phyloP scores from a whole-genome alignment of 2,113 vertebrate species.

The Mesocricetus auratus region DNA sequence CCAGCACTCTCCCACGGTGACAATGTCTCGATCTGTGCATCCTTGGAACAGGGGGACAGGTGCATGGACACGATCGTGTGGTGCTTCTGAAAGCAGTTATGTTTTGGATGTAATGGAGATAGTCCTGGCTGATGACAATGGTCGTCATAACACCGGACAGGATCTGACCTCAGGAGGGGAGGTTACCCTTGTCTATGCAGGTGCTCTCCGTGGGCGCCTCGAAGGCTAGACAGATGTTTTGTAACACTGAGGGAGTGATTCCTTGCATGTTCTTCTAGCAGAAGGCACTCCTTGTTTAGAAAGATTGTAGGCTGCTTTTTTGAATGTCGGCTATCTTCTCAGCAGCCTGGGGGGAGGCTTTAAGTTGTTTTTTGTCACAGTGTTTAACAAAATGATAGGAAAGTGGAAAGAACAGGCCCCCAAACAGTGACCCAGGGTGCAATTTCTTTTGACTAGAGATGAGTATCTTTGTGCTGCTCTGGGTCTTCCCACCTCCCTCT shows the following conservation, averaged over 20 bases:
- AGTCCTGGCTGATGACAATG: slow-evolving; percentile 96
- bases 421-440: neutral
- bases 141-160: slow-evolving; percentile 97
- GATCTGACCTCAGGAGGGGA: slow-evolving; percentile 95
- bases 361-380: neutral
- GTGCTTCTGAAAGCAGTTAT: slow-evolving; percentile 84
- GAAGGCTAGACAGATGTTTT: slow-evolving; percentile 94
- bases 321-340: neutral
- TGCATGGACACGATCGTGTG: neutral
- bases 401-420: neutral
- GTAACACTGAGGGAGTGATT: slow-evolving; percentile 85
- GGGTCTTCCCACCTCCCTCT: neutral
- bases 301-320: slow-evolving; percentile 98
- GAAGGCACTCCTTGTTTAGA: slow-evolving; percentile 97
- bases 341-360: neutral
- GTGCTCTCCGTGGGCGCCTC: slow-evolving; percentile 97
- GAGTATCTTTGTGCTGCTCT: neutral
- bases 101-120: slow-evolving; percentile 98
- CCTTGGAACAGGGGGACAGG: neutral
- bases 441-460: neutral
- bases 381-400: neutral
- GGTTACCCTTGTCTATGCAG: slow-evolving; percentile 98
- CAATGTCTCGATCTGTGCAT: neutral
- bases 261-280: slow-evolving; percentile 91
- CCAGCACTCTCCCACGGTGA: neutral